Evolutionary conservation across 1,140 invertebrate species (phyloP).

Genomic region (Drosophila oshimai): DNA sequence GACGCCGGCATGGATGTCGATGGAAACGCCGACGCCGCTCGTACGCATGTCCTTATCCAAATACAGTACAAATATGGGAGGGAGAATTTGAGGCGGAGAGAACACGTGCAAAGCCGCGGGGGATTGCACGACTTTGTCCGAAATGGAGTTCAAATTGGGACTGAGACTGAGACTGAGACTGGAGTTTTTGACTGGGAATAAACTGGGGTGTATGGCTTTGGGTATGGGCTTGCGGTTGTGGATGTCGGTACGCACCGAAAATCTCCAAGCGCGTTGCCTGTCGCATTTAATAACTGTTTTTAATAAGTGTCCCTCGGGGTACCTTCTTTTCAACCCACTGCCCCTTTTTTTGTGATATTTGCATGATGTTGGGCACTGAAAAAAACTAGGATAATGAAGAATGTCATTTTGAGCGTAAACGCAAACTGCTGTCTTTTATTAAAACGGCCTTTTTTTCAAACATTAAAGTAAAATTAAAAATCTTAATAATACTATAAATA

Average conservation of each 20-base stretch:
- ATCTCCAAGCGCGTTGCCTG: constrained; percentile 75
- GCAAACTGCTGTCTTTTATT: too few relatives aligned
- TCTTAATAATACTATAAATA: too few relatives aligned
- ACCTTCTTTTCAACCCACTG: constrained; percentile 19
- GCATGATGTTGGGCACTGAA: constrained; percentile 37
- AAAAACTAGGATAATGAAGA: not conserved
- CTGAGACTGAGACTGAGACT: constrained; percentile 8
- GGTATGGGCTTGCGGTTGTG: constrained; percentile 12
- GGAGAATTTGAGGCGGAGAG: constrained; percentile 48
- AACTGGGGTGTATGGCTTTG: constrained; percentile 2
- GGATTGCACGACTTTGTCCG: constrained; percentile 73
- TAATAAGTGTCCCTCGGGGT: constrained; percentile 78
- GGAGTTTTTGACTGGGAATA: not conserved
- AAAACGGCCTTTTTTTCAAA: too few relatives aligned
- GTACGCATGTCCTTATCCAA: constrained; percentile 79
- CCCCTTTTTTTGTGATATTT: constrained; percentile 51
- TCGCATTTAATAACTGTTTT: constrained; percentile 81
- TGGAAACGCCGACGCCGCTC: constrained; percentile 43
- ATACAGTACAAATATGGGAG: constrained; percentile 56
- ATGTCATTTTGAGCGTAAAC: too few relatives aligned
- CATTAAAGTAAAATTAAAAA: too few relatives aligned
- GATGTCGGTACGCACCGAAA: constrained; percentile 64
- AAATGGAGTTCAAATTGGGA: constrained; percentile 44
- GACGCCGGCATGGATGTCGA: constrained; percentile 36
- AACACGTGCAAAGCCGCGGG: constrained; percentile 82